Evolutionary conservation across 2,888 invertebrate species (phyloP).

Genomic region (Phengaris alcon): DNA sequence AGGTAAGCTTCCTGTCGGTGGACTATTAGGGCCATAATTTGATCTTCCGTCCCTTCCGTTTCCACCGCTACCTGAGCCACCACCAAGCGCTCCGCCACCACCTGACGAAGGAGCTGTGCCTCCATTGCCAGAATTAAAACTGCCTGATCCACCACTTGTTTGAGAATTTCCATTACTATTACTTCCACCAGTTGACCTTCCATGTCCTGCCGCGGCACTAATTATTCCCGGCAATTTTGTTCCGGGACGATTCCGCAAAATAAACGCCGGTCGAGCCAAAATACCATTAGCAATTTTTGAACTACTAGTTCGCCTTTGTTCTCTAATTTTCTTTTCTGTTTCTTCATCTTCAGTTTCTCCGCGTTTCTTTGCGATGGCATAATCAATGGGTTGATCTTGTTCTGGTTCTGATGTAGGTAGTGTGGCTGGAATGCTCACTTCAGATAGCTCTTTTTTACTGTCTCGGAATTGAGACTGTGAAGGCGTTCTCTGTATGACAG

Average conservation of each 20-base stretch:
- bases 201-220: constrained; percentile 89
- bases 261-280: constrained; percentile 73
- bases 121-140: constrained; percentile 77
- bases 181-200: constrained; percentile 82
- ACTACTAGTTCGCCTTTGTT: constrained; percentile 83
- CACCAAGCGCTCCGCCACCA: constrained; percentile 81
- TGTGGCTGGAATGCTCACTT: constrained; percentile 74
- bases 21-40: constrained; percentile 92
- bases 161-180: constrained; percentile 77
- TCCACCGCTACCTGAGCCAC: constrained; percentile 87
- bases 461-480: constrained; percentile 72
- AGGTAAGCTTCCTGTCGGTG: constrained; percentile 92
- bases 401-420: constrained; percentile 81
- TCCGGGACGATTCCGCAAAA: constrained; percentile 77
- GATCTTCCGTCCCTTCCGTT: constrained; percentile 89
- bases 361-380: constrained; percentile 90
- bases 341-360: constrained; percentile 84
- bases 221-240: constrained; percentile 82
- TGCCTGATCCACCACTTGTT: constrained; percentile 70
- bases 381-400: constrained; percentile 93
- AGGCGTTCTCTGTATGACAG: constrained; percentile 91
- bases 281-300: constrained; percentile 82
- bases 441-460: constrained; percentile 68
- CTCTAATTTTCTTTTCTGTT: constrained; percentile 83
- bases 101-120: constrained; percentile 80